A percentile compares a stretch with the other conserved stretches of the same genome.
These are phyloP conservation scores for Sebastiscus tertius DNA, from an alignment of 2,797 vertebrate species.

Conservation along the genomic window DNA sequence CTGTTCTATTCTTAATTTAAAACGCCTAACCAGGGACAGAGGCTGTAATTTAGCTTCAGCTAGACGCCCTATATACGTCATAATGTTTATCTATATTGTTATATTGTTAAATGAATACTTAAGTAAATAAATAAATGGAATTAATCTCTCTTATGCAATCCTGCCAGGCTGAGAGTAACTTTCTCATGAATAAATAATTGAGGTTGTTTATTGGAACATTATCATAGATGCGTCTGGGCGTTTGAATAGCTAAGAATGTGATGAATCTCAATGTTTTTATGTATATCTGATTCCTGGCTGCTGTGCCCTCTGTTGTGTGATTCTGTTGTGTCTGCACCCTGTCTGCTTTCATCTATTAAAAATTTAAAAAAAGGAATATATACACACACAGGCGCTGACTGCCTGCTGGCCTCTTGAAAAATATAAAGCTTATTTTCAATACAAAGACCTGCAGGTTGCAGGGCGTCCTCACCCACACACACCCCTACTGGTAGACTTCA, in stretches of 20 bases:
- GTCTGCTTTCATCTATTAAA: constrained; percentile 51
- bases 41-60: not conserved
- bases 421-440: constrained; percentile 53
- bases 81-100: not conserved
- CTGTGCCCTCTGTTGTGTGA: not conserved
- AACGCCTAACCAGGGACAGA: not conserved
- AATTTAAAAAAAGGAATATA: constrained; percentile 20
- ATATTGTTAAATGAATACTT: not conserved
- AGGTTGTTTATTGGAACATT: constrained; percentile 6
- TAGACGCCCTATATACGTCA: not conserved
- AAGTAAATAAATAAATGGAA: not conserved
- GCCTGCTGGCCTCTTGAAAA: constrained; percentile 62
- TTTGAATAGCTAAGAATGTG: not conserved
- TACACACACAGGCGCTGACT: not conserved
- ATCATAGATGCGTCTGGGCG: not conserved
- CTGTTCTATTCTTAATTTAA: not conserved
- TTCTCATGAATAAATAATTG: constrained; percentile 12
- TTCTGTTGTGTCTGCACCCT: constrained; percentile 44
- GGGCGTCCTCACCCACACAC: constrained; percentile 53
- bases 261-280: not conserved
- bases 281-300: not conserved
- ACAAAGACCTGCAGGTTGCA: constrained; percentile 57
- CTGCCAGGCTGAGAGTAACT: not conserved
- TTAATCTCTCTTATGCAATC: not conserved
- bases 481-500: constrained; percentile 69